A percentile compares a stretch with the other conserved stretches of the same genome.
Conservation (phyloP, 2,888 invertebrate genomes). For the Rhaphigaster nebulosa region DNA sequence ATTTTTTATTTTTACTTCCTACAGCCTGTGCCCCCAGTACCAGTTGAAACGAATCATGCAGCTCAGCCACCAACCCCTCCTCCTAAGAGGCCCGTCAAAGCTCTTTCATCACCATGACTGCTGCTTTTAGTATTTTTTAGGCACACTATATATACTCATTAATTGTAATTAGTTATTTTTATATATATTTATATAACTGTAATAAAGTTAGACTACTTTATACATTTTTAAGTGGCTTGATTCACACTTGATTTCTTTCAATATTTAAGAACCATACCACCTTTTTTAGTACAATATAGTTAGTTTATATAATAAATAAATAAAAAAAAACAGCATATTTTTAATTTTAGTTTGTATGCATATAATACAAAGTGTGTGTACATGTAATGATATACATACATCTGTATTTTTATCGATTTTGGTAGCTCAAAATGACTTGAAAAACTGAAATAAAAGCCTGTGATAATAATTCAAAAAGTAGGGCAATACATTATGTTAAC, state of each 20-base stretch:
- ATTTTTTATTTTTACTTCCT: conserved; percentile 41
- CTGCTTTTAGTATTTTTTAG: conserved; percentile 47
- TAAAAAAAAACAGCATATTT: conserved; percentile 1
- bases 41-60: conserved; percentile 64
- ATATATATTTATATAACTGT: conserved; percentile 39
- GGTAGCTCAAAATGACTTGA: conserved; percentile 21
- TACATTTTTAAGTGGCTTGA: conserved; percentile 25
- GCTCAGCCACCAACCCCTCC: conserved; percentile 66
- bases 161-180: conserved; percentile 49
- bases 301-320: background rate
- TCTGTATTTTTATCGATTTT: conserved; percentile 1
- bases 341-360: background rate
- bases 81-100: conserved; percentile 66
- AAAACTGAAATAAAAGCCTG: conserved; percentile 27
- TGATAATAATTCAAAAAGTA: conserved; percentile 14
- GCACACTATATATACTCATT: conserved; percentile 29
- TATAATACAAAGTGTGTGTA: background rate
- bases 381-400: background rate
- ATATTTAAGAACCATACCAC: conserved; percentile 33
- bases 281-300: conserved; percentile 17
- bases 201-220: background rate
- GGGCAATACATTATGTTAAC: background rate
- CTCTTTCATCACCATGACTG: conserved; percentile 64
- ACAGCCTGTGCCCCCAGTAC: conserved; percentile 66
- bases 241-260: background rate